These are phyloP conservation scores for Acanthopagrus latus DNA, from an alignment of 2,797 vertebrate genomes.

Conservation along the genomic window DNA sequence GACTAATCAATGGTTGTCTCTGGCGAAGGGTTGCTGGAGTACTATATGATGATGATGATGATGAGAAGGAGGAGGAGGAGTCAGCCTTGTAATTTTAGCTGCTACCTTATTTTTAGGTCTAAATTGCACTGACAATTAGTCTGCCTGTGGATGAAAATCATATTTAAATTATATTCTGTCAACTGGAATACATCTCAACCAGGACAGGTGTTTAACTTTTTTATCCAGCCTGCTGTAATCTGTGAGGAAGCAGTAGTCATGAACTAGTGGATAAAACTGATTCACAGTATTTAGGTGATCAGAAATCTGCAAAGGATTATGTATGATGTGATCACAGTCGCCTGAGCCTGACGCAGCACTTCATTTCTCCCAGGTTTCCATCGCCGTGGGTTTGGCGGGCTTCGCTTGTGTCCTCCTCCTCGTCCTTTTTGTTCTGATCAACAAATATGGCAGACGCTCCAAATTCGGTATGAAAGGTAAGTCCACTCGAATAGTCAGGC, in stretches of 20 bases:
- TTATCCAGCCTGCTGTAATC: conserved; percentile 31
- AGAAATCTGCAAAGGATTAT: conserved; percentile 38
- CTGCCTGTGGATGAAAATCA: conserved; percentile 45
- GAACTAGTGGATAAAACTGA: conserved; percentile 46
- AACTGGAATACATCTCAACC: conserved; percentile 31
- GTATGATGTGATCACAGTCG: conserved; percentile 12
- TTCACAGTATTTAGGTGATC: conserved; percentile 46
- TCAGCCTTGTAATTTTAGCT: conserved; percentile 14
- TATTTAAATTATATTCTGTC: conserved; percentile 42
- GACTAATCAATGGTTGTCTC: background rate
- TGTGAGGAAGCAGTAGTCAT: conserved; percentile 23
- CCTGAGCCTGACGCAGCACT: conserved; percentile 48
- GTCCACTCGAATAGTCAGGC: conserved; percentile 56
- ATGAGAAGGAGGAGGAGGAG: conserved; percentile 10
- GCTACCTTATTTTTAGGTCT: background rate
- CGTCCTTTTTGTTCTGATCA: conserved; percentile 97
- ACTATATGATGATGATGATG: background rate
- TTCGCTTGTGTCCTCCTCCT: conserved; percentile 96
- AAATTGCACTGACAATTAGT: conserved; percentile 17
- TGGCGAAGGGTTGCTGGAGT: background rate
- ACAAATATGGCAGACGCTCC: conserved; percentile 97
- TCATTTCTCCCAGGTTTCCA: conserved; percentile 89
- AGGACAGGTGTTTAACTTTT: conserved; percentile 37
- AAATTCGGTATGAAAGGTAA: conserved; percentile 99
- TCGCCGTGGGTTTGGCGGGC: conserved; percentile 95